Evolutionary conservation across 1,140 invertebrate species (phyloP).

Genomic region (Eubasilissa regina): DNA sequence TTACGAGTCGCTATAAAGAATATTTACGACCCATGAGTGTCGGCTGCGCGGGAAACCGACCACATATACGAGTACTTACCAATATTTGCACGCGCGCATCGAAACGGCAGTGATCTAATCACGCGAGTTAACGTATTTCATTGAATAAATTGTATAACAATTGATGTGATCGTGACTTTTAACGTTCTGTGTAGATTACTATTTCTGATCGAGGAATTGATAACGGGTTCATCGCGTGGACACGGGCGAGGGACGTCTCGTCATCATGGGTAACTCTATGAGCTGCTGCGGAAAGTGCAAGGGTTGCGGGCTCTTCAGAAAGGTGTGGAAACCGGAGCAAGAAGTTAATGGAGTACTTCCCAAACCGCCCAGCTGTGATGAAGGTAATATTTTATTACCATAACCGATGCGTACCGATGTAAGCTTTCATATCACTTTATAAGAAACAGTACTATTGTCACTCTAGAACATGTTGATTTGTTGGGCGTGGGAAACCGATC

Average conservation of each 20-base stretch:
- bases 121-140: neutral
- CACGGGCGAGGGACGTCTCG: neutral
- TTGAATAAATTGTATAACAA: neutral
- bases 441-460: too few relatives aligned
- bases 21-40: neutral
- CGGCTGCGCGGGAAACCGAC: neutral
- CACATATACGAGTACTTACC: neutral
- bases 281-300: constrained; percentile 46
- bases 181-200: neutral
- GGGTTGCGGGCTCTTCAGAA: constrained; percentile 45
- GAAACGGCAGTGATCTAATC: constrained; percentile 38
- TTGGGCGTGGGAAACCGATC: too few relatives aligned
- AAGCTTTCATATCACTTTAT: too few relatives aligned
- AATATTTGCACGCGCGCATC: neutral
- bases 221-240: too few relatives aligned
- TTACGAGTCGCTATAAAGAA: constrained; percentile 22
- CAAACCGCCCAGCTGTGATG: constrained; percentile 46
- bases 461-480: too few relatives aligned
- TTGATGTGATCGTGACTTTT: neutral
- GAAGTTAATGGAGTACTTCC: constrained; percentile 36
- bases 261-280: constrained; percentile 46
- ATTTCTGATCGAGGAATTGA: neutral
- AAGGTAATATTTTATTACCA: neutral
- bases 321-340: constrained; percentile 51
- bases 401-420: too few relatives aligned